phyloP scores from a whole-genome alignment of 2,888 invertebrate species.

The Chymomyza caudatula region DNA sequence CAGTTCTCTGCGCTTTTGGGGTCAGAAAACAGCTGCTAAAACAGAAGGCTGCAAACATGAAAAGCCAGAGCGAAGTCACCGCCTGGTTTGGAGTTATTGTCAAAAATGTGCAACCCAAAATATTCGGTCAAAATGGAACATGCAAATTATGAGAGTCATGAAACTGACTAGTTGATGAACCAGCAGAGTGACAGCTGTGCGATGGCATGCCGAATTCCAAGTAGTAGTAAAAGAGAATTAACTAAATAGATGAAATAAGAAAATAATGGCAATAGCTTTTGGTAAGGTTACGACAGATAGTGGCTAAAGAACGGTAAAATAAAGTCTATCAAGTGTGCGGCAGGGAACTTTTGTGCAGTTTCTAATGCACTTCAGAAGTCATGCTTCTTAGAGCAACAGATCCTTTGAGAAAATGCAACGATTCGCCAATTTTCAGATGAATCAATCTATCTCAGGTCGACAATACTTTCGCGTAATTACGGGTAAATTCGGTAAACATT shows the following conservation, averaged over 20 bases:
- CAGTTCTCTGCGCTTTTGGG: slow-evolving; percentile 37
- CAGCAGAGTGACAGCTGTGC: neutral
- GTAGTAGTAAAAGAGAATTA: neutral
- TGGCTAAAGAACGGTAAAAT: too few species aligned
- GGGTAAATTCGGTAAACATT: too few species aligned
- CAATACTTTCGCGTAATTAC: too few species aligned
- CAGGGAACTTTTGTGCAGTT: neutral
- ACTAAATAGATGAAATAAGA: neutral
- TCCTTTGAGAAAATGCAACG: too few species aligned
- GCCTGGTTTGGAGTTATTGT: slow-evolving; percentile 17
- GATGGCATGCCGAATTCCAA: neutral
- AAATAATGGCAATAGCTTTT: neutral
- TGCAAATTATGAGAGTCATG: slow-evolving; percentile 46
- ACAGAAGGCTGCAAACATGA: slow-evolving; percentile 28
- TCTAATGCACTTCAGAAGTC: neutral
- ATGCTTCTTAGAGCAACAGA: too few species aligned
- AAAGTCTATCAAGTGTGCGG: too few species aligned
- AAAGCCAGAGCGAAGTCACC: slow-evolving; percentile 16
- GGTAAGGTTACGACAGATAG: too few species aligned
- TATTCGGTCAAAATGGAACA: slow-evolving; percentile 39
- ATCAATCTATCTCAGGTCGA: too few species aligned
- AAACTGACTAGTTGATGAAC: slow-evolving; percentile 22
- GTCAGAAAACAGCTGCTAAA: slow-evolving; percentile 51
- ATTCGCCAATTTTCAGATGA: too few species aligned
- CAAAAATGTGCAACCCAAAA: slow-evolving; percentile 34